Evolutionary conservation across 2,888 invertebrate species (phyloP), one percentile per base, ranked within the genome.

Genomic region (Leucophenga montana): DNA sequence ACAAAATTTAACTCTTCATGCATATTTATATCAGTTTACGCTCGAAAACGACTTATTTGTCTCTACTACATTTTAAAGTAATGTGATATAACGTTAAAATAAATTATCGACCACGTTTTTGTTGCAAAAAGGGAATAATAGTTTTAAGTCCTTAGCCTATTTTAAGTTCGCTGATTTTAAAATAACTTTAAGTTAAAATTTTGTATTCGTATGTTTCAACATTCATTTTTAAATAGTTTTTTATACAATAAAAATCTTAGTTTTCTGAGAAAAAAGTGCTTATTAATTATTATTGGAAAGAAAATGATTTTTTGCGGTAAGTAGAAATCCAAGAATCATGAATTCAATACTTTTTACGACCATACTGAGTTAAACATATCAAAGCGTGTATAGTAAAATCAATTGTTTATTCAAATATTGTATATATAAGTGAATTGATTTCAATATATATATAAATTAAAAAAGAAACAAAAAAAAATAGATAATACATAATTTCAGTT

Each of bases 41-140:
- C 50, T n/a, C 50, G 50, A 50, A n/a, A 50, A 69, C 65, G 67
- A 65, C 70, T 71, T 73, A 8, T 72, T 76, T 70, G 8, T 39
- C 11, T 39, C 39, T 39, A 39, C 39, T 64, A 64, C 27, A 20
- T 64, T 64, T 22, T 48, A 46, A 84, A 79, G 81, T 81, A 79
- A 83, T 81, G 81, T 81, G 81, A 81, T 81, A 81, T 81, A 84
- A 81, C 79, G 73, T 78, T 84, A 3, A 84, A 84, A 84, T 78
- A 81, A 64, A 64, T 64, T 64, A 59, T 50, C 16, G 18, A 56
- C 72, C 22, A 59, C 61, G 72, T 39, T 48, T 73, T 67, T 68
- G 62, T 73, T 68, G 66, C 20, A 59, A 65, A 22, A 72, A 67
- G 48, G 16, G 61, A 66, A 33, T 46, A 69, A 53, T 59, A 39